These are phyloP conservation scores for Eremobia ochroleuca DNA, from an alignment of 2,888 invertebrate species.

Conservation along the genomic window DNA sequence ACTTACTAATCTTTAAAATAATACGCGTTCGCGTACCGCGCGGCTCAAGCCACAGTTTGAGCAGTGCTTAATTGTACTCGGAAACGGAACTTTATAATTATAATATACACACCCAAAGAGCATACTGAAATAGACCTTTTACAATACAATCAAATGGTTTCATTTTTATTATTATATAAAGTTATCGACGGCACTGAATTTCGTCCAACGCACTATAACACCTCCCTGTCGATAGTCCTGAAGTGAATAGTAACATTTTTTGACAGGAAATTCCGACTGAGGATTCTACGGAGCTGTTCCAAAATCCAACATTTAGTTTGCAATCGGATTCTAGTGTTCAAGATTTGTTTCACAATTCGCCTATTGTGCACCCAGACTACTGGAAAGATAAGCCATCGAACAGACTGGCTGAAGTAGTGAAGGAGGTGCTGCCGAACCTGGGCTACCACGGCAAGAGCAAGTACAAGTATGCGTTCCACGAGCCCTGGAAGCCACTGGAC, in stretches of 20 bases:
- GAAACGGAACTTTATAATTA: conserved; percentile 41
- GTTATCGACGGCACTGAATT: conserved; percentile 60
- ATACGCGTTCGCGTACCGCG: neutral
- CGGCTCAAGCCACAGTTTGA: conserved; percentile 16
- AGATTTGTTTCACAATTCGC: conserved; percentile 81
- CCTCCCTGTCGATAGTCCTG: conserved; percentile 54
- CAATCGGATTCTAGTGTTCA: conserved; percentile 64
- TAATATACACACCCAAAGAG: conserved; percentile 38
- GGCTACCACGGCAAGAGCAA: conserved; percentile 85
- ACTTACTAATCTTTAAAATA: neutral
- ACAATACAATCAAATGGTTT: conserved; percentile 52
- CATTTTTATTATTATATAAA: conserved; percentile 46
- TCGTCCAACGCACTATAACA: conserved; percentile 87
- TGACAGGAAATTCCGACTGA: conserved; percentile 82
- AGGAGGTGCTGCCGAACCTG: conserved; percentile 76
- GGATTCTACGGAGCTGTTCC: conserved; percentile 73
- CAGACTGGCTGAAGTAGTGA: conserved; percentile 66
- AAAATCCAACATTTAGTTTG: conserved; percentile 63
- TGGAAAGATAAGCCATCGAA: conserved; percentile 78
- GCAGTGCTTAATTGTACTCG: conserved; percentile 16
- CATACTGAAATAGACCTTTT: conserved; percentile 48
- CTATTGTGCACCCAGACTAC: conserved; percentile 83
- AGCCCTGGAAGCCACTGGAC: conserved; percentile 87
- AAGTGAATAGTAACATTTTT: conserved; percentile 79
- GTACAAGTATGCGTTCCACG: conserved; percentile 87